Base-by-base conservation (phyloP, 1,140 invertebrate species). In the Drosophila auraria region DNA sequence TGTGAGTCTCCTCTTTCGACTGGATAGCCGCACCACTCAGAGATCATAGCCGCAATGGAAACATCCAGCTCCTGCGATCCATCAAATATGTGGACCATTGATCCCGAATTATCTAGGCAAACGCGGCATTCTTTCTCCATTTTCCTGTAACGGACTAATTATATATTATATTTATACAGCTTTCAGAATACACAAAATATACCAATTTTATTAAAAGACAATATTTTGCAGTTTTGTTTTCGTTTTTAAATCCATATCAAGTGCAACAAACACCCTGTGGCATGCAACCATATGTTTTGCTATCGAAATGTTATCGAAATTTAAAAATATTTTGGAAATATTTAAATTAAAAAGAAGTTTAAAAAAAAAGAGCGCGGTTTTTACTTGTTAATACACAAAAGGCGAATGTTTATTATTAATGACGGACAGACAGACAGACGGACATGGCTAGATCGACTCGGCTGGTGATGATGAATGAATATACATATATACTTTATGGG, bases 361-460 rank as follows among this genome's bases (percentile, higher is more conserved):
- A 20, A 20, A 20, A 20, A 20, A 20, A 20, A 20, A 20, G 20
- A 20, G 20, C 20, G 20, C 20, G 20, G 20, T 20, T 25, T 27
- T 12, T 5, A 12, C 15, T 64, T 23, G 17, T 61, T 64, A 23
- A 61, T 40, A 23, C 54, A 65, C n/a, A 65, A 15, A 44, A 61
- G 57, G 7, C 56, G 11, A 27, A 44, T 15, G n/a, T 64, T 64
- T 64, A 40, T 40, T 59, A 0, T 20, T 20, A 20, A 20, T 20
- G 20, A 20, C 20, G 20, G 20, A 20, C 20, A 20, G 20, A 20
- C 20, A 20, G 20, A 20, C 20, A 20, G 20, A 20, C 20, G 20
- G 20, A 20, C 20, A 20, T 20, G 20, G 20, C 20, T 20, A 20
- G 20, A 20, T 20, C 20, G 20, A 20, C 20, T 20, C 20, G 20